These are phyloP conservation scores for Sapajus apella DNA, from an alignment of 2,113 vertebrate genomes.

Conservation along the genomic window DNA sequence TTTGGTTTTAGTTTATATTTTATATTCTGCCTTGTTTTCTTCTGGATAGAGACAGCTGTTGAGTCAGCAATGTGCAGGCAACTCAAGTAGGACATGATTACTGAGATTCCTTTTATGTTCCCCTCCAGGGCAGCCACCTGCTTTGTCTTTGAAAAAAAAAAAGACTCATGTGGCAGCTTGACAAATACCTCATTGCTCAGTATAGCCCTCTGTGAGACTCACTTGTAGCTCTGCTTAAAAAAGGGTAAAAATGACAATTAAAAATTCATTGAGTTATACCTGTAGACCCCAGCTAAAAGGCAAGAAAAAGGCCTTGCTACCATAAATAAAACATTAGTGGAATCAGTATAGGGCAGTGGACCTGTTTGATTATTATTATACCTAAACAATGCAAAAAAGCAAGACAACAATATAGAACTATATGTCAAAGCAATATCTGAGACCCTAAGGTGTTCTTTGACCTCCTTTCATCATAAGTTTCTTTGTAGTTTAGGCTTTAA, in stretches of 20 bases:
- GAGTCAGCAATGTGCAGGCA: slow-evolving; percentile 76
- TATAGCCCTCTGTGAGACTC: slow-evolving; percentile 50
- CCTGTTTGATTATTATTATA: slow-evolving; percentile 62
- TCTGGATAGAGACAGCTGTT: slow-evolving; percentile 65
- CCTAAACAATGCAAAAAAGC: slow-evolving; percentile 53
- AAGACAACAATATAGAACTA: slow-evolving; percentile 55
- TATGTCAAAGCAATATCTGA: slow-evolving; percentile 49
- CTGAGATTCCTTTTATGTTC: slow-evolving; percentile 72
- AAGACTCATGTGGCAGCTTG: slow-evolving; percentile 59
- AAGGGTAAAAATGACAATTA: slow-evolving; percentile 55
- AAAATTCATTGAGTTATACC: slow-evolving; percentile 69
- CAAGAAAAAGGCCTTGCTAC: slow-evolving; percentile 41
- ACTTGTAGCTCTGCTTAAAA: slow-evolving; percentile 62
- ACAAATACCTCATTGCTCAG: slow-evolving; percentile 56
- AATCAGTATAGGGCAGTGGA: neutral
- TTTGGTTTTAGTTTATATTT: slow-evolving; percentile 67
- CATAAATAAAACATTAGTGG: slow-evolving; percentile 69
- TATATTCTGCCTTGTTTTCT: slow-evolving; percentile 64
- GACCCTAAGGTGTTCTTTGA: slow-evolving; percentile 33
- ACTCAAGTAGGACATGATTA: slow-evolving; percentile 70
- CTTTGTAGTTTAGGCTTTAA: slow-evolving; percentile 51
- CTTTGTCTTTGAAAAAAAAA: slow-evolving; percentile 77
- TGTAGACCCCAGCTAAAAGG: slow-evolving; percentile 53
- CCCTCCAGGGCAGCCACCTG: slow-evolving; percentile 73
- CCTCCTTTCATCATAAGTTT: neutral